phyloP scores from a whole-genome alignment of 2,888 invertebrate genomes.

The Nematopogon swammerdamellus region DNA sequence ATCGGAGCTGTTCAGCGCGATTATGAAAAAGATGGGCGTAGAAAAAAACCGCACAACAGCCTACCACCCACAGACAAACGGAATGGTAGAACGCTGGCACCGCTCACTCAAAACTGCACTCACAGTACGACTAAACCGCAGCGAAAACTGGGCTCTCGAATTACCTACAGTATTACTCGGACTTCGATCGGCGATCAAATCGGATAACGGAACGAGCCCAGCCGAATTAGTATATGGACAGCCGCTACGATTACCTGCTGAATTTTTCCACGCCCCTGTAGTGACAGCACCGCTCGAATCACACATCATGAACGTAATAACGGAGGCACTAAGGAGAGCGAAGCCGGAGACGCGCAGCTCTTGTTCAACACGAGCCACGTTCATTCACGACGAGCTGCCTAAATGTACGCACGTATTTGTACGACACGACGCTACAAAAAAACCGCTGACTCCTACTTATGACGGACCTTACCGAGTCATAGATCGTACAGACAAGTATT shows the following conservation, averaged over 20 bases:
- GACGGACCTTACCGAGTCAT: constrained; percentile 12
- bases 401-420: constrained; percentile 14
- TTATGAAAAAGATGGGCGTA: background rate
- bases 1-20: constrained; percentile 16
- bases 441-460: constrained; percentile 14
- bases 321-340: too few relatives aligned
- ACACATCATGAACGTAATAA: too few relatives aligned
- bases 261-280: constrained; percentile 9
- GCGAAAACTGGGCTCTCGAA: too few relatives aligned
- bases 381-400: constrained; percentile 5
- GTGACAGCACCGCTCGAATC: too few relatives aligned
- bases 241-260: constrained; percentile 12
- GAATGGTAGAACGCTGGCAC: constrained; percentile 12
- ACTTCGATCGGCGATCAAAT: constrained; percentile 14
- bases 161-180: constrained; percentile 13
- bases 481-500: constrained; percentile 8
- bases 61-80: constrained; percentile 13
- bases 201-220: constrained; percentile 12
- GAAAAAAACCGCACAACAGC: constrained; percentile 7
- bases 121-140: constrained; percentile 1
- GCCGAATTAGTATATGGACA: constrained; percentile 15
- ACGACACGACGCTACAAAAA: constrained; percentile 13
- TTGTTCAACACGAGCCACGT: background rate
- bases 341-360: background rate
- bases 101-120: constrained; percentile 9